phyloP scores from a whole-genome alignment of 2,797 vertebrate genomes.

The Microhierax caerulescens region DNA sequence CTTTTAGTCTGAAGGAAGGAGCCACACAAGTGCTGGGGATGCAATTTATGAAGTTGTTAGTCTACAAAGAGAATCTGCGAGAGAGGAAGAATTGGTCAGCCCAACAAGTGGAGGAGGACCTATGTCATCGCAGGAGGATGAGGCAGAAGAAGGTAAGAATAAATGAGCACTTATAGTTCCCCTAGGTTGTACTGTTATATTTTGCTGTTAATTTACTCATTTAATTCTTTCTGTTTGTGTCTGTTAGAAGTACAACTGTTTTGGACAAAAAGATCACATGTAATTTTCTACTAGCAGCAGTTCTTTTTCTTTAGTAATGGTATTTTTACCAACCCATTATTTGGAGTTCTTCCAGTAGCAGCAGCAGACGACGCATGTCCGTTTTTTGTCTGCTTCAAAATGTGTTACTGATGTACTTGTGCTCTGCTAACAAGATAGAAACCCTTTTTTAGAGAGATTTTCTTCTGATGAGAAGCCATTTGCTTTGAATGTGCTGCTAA shows the following conservation, averaged over 20 bases:
- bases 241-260: neutral
- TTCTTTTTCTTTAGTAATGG: neutral
- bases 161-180: neutral
- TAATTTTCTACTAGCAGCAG: neutral
- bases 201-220: neutral
- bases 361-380: neutral
- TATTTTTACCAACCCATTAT: neutral
- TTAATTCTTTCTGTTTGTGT: neutral
- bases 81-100: conserved; percentile 73
- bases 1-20: conserved; percentile 83
- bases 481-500: neutral
- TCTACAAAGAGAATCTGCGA: conserved; percentile 89
- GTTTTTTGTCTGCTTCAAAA: neutral
- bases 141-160: conserved; percentile 87
- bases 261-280: neutral
- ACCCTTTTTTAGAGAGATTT: neutral
- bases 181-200: neutral
- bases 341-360: neutral
- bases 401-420: neutral
- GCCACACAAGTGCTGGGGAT: conserved; percentile 80
- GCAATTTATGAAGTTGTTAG: conserved; percentile 93
- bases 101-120: conserved; percentile 75
- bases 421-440: neutral
- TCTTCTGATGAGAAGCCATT: neutral
- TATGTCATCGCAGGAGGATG: conserved; percentile 87